A percentile compares a stretch with the other conserved stretches of the same genome.
Evolutionary conservation across 2,888 invertebrate genomes (phyloP).

Genomic region (Iselma pallidipennis): DNA sequence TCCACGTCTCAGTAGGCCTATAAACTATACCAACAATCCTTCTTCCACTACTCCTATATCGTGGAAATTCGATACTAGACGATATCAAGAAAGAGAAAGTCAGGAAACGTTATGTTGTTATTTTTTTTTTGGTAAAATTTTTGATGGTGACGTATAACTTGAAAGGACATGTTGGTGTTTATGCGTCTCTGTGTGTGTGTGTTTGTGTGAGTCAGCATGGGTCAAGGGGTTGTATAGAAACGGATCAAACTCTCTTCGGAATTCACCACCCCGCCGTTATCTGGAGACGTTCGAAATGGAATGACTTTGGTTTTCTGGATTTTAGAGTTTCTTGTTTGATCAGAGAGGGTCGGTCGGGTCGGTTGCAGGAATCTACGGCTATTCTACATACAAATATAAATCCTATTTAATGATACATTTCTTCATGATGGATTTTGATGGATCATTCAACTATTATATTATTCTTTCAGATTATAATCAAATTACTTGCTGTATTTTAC

Average conservation of each 20-base stretch:
- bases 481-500: no score
- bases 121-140: conserved; percentile 27
- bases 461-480: no score
- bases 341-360: conserved; percentile 15
- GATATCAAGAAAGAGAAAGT: conserved; percentile 1
- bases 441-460: no score
- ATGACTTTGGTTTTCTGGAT: conserved; percentile 33
- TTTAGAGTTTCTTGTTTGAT: conserved; percentile 32
- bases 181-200: no score
- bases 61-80: conserved; percentile 13
- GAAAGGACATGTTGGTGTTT: conserved; percentile 30
- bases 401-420: conserved; percentile 7
- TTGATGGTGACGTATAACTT: conserved; percentile 28
- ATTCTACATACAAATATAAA: conserved; percentile 15
- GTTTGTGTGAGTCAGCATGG: conserved; percentile 23
- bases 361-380: conserved; percentile 2
- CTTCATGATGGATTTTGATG: no score
- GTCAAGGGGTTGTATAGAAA: conserved; percentile 31
- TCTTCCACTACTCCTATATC: not conserved
- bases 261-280: conserved; percentile 21
- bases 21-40: conserved; percentile 27
- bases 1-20: conserved; percentile 35
- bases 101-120: conserved; percentile 12
- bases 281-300: conserved; percentile 21
- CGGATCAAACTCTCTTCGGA: conserved; percentile 32